Conservation (phyloP, 2,113 vertebrate genomes). For the Tetrax tetrax region DNA sequence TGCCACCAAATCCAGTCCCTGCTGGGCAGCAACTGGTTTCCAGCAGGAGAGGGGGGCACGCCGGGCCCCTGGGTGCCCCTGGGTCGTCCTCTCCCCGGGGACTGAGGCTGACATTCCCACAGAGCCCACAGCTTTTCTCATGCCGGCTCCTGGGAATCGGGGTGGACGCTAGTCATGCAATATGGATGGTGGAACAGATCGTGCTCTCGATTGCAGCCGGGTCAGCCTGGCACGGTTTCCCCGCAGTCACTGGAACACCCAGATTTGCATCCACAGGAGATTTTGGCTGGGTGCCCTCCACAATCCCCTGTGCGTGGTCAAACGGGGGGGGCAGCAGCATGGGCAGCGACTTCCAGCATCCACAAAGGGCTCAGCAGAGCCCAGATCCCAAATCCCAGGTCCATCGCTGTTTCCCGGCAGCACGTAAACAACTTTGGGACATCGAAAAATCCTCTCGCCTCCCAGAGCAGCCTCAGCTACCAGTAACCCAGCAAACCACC, state of each 20-base stretch:
- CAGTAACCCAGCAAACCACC: background rate
- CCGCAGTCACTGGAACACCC: background rate
- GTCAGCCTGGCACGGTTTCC: background rate
- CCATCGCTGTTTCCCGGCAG: background rate
- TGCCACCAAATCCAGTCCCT: background rate
- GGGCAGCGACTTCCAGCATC: background rate
- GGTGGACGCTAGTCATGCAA: background rate
- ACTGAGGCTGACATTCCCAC: background rate
- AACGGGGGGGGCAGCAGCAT: accelerated
- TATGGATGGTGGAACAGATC: constrained; percentile 55
- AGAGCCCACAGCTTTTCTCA: accelerated
- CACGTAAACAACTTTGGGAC: accelerated
- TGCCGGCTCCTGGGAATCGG: background rate
- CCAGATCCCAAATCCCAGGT: background rate
- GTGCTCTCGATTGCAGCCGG: background rate
- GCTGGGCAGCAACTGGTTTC: background rate
- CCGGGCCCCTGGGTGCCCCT: accelerated
- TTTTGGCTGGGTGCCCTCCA: background rate
- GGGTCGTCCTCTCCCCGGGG: background rate
- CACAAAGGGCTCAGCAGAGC: background rate
- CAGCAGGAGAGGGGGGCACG: background rate
- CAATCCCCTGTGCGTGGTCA: accelerated
- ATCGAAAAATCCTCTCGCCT: accelerated
- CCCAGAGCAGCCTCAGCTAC: background rate
- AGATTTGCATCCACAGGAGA: background rate